Conservation (phyloP, 2,888 invertebrate species). For the Rhyacophila evoluta region DNA sequence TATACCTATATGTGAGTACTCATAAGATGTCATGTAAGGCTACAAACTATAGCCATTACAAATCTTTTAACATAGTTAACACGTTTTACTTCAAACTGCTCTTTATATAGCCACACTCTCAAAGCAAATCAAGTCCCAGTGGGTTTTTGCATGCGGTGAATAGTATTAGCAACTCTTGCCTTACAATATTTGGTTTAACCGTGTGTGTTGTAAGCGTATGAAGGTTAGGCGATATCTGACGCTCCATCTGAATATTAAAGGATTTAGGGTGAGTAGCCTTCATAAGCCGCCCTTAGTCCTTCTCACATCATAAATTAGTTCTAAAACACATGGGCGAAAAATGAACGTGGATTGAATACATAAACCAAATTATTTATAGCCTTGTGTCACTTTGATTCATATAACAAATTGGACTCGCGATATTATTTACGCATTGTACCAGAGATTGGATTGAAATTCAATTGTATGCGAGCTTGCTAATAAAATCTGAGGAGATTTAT, state of each 20-base stretch:
- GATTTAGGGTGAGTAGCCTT: conserved; percentile 23
- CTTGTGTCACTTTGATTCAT: conserved; percentile 1
- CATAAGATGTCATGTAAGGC: too few species aligned
- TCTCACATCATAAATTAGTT: conserved; percentile 38
- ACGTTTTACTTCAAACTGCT: conserved; percentile 27
- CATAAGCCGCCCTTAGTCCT: conserved; percentile 23
- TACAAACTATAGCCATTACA: neutral
- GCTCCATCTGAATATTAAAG: conserved; percentile 33
- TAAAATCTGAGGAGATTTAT: neutral
- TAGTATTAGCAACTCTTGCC: conserved; percentile 48
- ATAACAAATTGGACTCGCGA: conserved; percentile 8
- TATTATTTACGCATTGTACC: conserved; percentile 13
- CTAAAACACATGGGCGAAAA: conserved; percentile 34
- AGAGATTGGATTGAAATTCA: conserved; percentile 9
- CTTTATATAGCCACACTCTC: conserved; percentile 37
- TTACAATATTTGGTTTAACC: conserved; percentile 42
- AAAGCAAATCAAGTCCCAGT: conserved; percentile 51
- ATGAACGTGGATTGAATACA: conserved; percentile 25
- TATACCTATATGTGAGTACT: too few species aligned
- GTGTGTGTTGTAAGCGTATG: conserved; percentile 13
- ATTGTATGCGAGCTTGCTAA: neutral
- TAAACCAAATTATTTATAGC: conserved; percentile 12
- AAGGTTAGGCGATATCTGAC: conserved; percentile 3
- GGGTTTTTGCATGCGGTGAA: conserved; percentile 51
- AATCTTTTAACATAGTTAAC: conserved; percentile 13